Percentiles rank a stretch among this genome's conserved stretches.
Conservation (phyloP, 2,113 vertebrate genomes). For the Myotis davidii region DNA sequence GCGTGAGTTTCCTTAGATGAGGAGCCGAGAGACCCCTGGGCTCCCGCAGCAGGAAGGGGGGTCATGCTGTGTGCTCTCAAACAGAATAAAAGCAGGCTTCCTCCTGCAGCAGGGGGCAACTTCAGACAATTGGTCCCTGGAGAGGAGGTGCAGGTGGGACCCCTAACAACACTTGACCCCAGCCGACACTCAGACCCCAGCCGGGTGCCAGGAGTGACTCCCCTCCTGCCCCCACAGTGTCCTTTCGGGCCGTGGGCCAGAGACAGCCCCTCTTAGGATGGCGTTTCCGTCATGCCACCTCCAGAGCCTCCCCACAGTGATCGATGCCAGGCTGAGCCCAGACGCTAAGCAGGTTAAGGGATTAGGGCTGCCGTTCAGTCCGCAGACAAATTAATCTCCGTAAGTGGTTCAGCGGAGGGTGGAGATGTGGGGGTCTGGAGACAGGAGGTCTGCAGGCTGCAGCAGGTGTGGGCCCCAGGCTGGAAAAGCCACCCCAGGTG, state of each 20-base stretch:
- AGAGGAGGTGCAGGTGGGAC: background rate
- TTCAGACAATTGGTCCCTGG: slow-evolving; percentile 38
- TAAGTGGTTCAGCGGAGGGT: slow-evolving; percentile 82
- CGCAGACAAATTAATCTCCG: slow-evolving; percentile 88
- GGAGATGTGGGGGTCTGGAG: background rate
- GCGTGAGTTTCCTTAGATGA: background rate
- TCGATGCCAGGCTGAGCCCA: slow-evolving; percentile 58
- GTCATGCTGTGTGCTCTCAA: slow-evolving; percentile 24
- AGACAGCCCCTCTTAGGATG: background rate
- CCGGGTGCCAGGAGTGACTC: too few species aligned
- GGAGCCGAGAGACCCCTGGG: background rate
- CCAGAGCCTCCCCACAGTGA: background rate
- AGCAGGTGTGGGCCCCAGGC: background rate
- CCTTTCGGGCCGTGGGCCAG: background rate
- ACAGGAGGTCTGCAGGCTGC: background rate
- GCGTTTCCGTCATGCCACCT: background rate
- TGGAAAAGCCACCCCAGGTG: background rate
- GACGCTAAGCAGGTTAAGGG: slow-evolving; percentile 86
- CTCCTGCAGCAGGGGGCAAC: slow-evolving; percentile 53
- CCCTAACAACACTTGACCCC: background rate
- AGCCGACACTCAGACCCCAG: background rate
- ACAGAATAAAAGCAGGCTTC: slow-evolving; percentile 56
- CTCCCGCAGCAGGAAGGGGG: slow-evolving; percentile 42
- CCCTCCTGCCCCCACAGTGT: rapidly evolving
- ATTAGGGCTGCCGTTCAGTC: slow-evolving; percentile 85